Percentiles rank a stretch among this genome's conserved stretches.
phyloP scores from a whole-genome alignment of 2,888 invertebrate genomes.

The Ariolimax columbianus region DNA sequence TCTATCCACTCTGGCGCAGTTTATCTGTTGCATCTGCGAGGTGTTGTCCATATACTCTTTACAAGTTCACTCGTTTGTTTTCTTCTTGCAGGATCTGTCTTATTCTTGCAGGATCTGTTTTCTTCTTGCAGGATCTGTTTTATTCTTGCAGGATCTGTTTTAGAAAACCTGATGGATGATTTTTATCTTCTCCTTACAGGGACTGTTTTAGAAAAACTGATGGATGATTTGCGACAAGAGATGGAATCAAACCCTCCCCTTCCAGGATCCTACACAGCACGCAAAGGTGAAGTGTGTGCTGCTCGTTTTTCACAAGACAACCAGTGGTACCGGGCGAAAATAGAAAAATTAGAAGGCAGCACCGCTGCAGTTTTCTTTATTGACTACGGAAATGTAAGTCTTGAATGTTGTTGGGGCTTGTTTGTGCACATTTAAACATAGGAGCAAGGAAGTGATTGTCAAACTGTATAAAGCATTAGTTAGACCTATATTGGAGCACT shows the following conservation, averaged over 20 bases:
- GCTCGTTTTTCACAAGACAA: constrained; percentile 91
- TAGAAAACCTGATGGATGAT: neutral
- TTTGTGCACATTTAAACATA: too few relatives aligned
- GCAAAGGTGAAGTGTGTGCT: constrained; percentile 90
- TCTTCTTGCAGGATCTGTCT: too few relatives aligned
- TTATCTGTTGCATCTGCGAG: too few relatives aligned
- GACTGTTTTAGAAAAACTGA: constrained; percentile 89
- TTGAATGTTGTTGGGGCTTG: constrained; percentile 16
- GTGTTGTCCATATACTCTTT: too few relatives aligned
- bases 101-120: too few relatives aligned
- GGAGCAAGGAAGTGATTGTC: too few relatives aligned
- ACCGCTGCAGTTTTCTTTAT: constrained; percentile 91
- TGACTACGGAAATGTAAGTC: constrained; percentile 92
- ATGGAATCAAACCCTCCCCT: constrained; percentile 89
- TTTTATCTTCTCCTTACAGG: constrained; percentile 79
- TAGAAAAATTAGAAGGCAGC: constrained; percentile 87
- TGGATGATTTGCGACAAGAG: constrained; percentile 91
- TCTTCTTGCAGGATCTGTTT: too few relatives aligned
- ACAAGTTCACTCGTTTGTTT: too few relatives aligned
- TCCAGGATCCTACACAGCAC: constrained; percentile 90
- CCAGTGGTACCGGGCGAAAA: constrained; percentile 96
- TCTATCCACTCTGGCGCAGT: too few relatives aligned
- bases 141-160: too few relatives aligned
- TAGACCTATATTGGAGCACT: too few relatives aligned
- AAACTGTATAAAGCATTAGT: too few relatives aligned